Conservation (phyloP, 2,888 invertebrate genomes). For the Habrosyne pyritoides region DNA sequence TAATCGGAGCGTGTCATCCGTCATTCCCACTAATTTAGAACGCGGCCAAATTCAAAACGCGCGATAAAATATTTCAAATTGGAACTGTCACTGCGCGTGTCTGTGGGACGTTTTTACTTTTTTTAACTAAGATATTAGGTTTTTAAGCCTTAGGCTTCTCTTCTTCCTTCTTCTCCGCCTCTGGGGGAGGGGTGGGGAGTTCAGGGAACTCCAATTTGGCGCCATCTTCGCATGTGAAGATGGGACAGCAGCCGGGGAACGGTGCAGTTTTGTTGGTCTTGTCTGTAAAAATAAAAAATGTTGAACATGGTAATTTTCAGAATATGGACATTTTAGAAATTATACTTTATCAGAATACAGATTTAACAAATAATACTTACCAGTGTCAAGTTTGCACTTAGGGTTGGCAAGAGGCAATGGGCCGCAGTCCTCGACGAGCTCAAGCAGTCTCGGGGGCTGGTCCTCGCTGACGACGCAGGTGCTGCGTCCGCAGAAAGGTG, state of each 20-base stretch:
- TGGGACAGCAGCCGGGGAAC: conserved; percentile 94
- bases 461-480: conserved; percentile 93
- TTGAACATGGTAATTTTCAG: too few relatives aligned
- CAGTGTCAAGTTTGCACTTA: conserved; percentile 91
- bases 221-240: conserved; percentile 93
- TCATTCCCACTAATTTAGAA: conserved; percentile 14
- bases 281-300: conserved; percentile 70
- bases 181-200: conserved; percentile 81
- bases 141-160: conserved; percentile 70
- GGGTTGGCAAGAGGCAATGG: conserved; percentile 93
- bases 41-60: neutral
- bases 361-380: conserved; percentile 38
- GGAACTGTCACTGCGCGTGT: conserved; percentile 9
- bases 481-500: conserved; percentile 95
- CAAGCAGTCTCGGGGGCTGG: conserved; percentile 88
- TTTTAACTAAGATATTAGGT: conserved; percentile 9
- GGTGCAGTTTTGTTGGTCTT: conserved; percentile 95
- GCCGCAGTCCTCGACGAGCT: conserved; percentile 95
- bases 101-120: conserved; percentile 16
- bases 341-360: conserved; percentile 6
- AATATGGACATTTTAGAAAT: too few relatives aligned
- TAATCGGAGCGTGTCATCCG: conserved; percentile 20
- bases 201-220: conserved; percentile 94
- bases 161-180: conserved; percentile 62
- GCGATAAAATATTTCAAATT: conserved; percentile 8